A percentile compares a stretch with the other conserved stretches of the same genome.
These are phyloP conservation scores for Heliconius congener DNA, from an alignment of 1,140 invertebrate species.

Conservation along the genomic window DNA sequence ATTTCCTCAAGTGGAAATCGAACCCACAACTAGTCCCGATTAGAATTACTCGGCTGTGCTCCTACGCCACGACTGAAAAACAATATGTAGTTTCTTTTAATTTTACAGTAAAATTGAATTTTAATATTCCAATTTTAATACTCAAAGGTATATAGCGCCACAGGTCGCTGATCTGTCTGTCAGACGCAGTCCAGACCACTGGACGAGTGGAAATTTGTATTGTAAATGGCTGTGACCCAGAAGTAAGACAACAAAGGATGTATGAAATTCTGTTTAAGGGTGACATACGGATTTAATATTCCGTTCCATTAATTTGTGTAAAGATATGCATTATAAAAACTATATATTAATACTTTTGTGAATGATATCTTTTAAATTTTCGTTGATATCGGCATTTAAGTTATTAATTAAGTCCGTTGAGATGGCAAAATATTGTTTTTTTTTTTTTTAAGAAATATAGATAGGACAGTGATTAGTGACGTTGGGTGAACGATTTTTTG, in stretches of 20 bases:
- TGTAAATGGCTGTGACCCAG: slow-evolving; percentile 1
- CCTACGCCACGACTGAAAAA: too few species aligned
- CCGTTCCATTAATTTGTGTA: not conserved
- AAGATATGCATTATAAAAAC: not conserved
- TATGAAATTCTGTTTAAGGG: not conserved
- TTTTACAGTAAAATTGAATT: not conserved
- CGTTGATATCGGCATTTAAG: too few species aligned
- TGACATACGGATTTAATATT: not conserved
- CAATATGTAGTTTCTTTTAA: not conserved
- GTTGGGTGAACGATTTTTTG: too few species aligned
- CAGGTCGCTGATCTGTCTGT: slow-evolving; percentile 13
- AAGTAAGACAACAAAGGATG: not conserved
- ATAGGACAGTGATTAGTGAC: too few species aligned
- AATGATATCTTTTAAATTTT: too few species aligned
- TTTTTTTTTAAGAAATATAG: too few species aligned
- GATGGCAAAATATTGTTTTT: too few species aligned
- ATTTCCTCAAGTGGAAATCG: too few species aligned
- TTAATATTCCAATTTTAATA: not conserved
- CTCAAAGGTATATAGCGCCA: not conserved
- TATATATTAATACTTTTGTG: not conserved
- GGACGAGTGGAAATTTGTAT: not conserved
- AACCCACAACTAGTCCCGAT: too few species aligned
- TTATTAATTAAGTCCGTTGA: too few species aligned
- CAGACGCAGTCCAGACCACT: not conserved
- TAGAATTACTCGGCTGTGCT: too few species aligned